Conservation (phyloP, 2,888 invertebrate genomes). For the Coleophora deauratella region DNA sequence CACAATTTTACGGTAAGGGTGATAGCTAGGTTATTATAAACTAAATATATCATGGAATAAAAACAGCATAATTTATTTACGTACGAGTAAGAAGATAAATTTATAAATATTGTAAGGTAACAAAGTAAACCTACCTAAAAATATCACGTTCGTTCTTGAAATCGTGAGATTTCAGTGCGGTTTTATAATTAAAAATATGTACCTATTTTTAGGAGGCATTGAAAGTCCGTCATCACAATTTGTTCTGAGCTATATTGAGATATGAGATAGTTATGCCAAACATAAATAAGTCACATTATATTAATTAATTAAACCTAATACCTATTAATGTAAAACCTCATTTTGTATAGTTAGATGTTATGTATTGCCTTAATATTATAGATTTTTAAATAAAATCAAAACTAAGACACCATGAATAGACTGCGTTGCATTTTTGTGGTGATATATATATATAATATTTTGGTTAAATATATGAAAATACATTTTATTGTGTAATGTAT, state of each 20-base stretch:
- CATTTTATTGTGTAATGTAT: constrained; percentile 17
- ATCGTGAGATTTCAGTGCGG: not conserved
- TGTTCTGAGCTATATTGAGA: constrained; percentile 5
- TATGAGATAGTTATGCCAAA: constrained; percentile 47
- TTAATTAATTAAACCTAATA: constrained; percentile 16
- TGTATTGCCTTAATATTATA: constrained; percentile 55
- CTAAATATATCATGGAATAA: constrained; percentile 42
- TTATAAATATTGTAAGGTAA: not conserved
- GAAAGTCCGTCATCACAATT: constrained; percentile 3
- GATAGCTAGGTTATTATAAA: constrained; percentile 42
- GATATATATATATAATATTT: constrained; percentile 25
- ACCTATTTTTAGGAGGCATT: too few species aligned
- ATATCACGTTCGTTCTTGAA: not conserved
- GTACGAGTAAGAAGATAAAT: not conserved
- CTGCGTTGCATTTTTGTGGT: constrained; percentile 66
- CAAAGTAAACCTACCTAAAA: not conserved
- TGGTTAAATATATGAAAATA: too few species aligned
- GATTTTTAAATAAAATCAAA: constrained; percentile 29
- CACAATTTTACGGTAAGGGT: constrained; percentile 43
- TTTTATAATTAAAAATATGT: not conserved
- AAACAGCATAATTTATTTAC: constrained; percentile 56
- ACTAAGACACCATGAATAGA: constrained; percentile 62
- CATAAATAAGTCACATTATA: constrained; percentile 49
- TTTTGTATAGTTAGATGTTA: constrained; percentile 50
- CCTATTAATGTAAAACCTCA: constrained; percentile 38